These are phyloP conservation scores for Ephydatia muelleri DNA, from an alignment of 37 sponge, comb jelly and placozoan genomes.

Conservation along the genomic window DNA sequence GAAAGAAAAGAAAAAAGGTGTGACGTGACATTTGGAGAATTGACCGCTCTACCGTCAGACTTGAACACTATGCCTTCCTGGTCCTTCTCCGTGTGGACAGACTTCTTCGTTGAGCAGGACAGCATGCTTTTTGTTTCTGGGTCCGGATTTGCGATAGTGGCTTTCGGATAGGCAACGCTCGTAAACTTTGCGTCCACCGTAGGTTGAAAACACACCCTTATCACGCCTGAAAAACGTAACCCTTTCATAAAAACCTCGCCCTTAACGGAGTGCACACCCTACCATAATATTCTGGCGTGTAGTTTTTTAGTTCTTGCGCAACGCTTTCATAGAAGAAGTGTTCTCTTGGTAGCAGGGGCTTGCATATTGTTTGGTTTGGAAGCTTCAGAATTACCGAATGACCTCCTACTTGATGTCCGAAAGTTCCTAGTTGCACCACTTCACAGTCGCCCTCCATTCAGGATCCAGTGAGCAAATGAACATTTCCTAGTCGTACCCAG, in stretches of 20 bases:
- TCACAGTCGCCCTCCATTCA: not conserved
- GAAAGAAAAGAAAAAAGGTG: no score
- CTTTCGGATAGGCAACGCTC: slow-evolving; percentile 12
- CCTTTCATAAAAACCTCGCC: not conserved
- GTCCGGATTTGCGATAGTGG: no score
- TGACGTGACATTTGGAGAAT: no score
- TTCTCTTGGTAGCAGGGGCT: slow-evolving; percentile 66
- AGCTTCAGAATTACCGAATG: slow-evolving; percentile 66
- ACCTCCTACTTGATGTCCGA: slow-evolving; percentile 89
- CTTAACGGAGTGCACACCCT: not conserved
- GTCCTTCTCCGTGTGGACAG: no score
- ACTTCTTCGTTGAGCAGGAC: no score
- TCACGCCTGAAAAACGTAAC: slow-evolving; percentile 23
- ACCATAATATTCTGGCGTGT: slow-evolving; percentile 70
- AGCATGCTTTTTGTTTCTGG: no score
- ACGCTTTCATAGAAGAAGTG: slow-evolving; percentile 64
- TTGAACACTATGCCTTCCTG: no score
- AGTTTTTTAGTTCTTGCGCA: slow-evolving; percentile 33
- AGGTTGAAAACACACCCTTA: slow-evolving; percentile 22
- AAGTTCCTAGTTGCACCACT: slow-evolving; percentile 40
- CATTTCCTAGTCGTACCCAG: no score
- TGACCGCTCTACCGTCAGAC: no score
- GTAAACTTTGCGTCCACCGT: slow-evolving; percentile 28
- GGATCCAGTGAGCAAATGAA: no score
- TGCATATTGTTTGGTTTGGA: slow-evolving; percentile 46